A percentile compares a stretch with the other conserved stretches of the same genome.
These are phyloP conservation scores for Acheta domesticus DNA, from an alignment of 2,888 invertebrate genomes.

Conservation along the genomic window DNA sequence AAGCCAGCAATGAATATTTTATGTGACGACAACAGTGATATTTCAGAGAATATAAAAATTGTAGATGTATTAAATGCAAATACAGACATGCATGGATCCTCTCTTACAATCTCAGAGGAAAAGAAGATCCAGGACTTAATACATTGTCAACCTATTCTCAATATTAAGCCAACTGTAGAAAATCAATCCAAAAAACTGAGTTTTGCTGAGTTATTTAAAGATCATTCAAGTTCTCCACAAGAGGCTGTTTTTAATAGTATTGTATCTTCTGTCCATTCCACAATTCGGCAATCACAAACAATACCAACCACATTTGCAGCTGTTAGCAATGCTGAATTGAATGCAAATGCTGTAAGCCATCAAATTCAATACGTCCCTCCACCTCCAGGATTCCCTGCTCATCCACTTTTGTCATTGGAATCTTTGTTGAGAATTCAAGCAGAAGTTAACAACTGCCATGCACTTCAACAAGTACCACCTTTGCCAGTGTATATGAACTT, in stretches of 20 bases:
- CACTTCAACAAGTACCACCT: background rate
- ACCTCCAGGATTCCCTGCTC: conserved; percentile 3
- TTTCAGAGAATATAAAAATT: background rate
- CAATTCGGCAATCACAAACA: background rate
- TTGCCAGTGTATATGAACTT: background rate
- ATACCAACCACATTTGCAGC: background rate
- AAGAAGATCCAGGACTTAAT: background rate
- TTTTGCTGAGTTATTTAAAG: conserved; percentile 8
- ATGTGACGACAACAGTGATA: background rate
- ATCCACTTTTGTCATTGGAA: background rate
- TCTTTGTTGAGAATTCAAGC: background rate
- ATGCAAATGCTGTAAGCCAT: background rate
- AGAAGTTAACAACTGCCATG: background rate
- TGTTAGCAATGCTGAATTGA: background rate
- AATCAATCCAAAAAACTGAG: conserved; percentile 5
- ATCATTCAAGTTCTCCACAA: background rate
- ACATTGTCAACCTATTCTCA: background rate
- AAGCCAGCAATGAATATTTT: background rate
- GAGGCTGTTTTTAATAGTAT: background rate
- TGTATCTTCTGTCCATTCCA: background rate
- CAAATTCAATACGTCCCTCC: background rate
- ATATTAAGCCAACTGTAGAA: background rate
- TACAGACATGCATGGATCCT: background rate
- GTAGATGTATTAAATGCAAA: background rate
- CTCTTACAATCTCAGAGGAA: no score